phyloP scores from a whole-genome alignment of 2,113 vertebrate species.

The Tenrec ecaudatus region DNA sequence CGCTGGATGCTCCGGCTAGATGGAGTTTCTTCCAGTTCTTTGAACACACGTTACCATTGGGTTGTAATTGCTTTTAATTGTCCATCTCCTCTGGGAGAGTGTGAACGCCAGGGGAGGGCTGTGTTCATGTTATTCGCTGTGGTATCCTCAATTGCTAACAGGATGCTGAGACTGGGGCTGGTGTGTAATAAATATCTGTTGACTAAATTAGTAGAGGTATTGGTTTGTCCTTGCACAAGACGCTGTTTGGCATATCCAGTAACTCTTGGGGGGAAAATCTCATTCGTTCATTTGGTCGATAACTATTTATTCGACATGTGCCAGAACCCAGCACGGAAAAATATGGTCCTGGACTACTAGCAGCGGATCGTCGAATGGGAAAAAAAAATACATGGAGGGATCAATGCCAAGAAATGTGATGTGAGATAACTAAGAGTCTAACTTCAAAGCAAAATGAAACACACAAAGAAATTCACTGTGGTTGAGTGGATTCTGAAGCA shows the following conservation, averaged over 20 bases:
- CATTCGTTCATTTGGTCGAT: background rate
- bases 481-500: too few relatives aligned
- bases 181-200: conserved; percentile 20
- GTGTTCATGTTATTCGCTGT: background rate
- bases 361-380: background rate
- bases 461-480: too few relatives aligned
- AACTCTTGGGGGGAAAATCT: conserved; percentile 26
- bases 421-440: background rate
- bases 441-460: too few relatives aligned
- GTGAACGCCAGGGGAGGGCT: background rate
- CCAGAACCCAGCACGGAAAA: conserved; percentile 13
- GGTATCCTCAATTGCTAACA: background rate
- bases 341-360: background rate
- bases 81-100: conserved; percentile 62
- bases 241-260: background rate
- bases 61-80: conserved; percentile 66
- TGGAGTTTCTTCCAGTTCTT: conserved; percentile 30
- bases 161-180: background rate
- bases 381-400: background rate
- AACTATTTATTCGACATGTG: conserved; percentile 37
- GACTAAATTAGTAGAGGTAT: background rate
- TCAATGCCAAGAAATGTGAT: background rate
- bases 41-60: conserved; percentile 19
- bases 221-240: background rate
- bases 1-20: background rate